Evolutionary conservation across 2,888 invertebrate species (phyloP).

Genomic region (Amblyjoppa fuscipennis): DNA sequence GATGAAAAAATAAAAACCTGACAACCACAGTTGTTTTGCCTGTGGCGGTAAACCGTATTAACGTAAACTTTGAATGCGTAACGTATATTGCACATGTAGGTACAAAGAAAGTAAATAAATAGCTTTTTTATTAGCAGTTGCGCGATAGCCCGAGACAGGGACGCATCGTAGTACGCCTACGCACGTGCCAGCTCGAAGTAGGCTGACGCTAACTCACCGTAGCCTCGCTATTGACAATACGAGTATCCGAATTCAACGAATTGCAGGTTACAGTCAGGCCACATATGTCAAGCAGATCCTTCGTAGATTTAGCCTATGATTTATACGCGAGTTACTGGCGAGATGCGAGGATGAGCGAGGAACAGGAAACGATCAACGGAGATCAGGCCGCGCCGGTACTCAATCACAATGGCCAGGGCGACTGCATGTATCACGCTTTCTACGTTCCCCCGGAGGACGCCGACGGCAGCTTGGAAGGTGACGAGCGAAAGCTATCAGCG

Average conservation of each 20-base stretch:
- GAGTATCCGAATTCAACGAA: background rate
- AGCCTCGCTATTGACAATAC: background rate
- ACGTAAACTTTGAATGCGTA: slow-evolving; percentile 39
- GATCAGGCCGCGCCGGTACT: slow-evolving; percentile 6
- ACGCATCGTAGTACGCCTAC: background rate
- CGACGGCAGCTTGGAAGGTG: slow-evolving; percentile 71
- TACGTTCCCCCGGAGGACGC: slow-evolving; percentile 75
- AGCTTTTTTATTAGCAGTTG: slow-evolving; percentile 13
- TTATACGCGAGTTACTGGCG: slow-evolving; percentile 63
- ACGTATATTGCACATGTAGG: slow-evolving; percentile 29
- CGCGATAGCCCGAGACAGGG: background rate
- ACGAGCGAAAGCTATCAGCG: background rate
- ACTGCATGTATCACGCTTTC: slow-evolving; percentile 77
- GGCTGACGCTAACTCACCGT: background rate
- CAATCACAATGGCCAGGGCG: slow-evolving; percentile 65
- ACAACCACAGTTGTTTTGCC: slow-evolving; percentile 21
- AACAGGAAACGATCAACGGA: slow-evolving; percentile 53
- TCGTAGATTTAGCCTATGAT: slow-evolving; percentile 59
- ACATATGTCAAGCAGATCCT: slow-evolving; percentile 67
- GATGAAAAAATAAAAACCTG: background rate
- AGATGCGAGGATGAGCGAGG: slow-evolving; percentile 69
- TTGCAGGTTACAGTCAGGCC: slow-evolving; percentile 56
- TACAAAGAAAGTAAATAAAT: slow-evolving; percentile 8
- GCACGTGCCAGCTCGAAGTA: slow-evolving; percentile 14
- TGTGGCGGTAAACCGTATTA: slow-evolving; percentile 39